These are phyloP conservation scores for Taenioides sp. DNA, from an alignment of 2,797 vertebrate species.

Conservation along the genomic window DNA sequence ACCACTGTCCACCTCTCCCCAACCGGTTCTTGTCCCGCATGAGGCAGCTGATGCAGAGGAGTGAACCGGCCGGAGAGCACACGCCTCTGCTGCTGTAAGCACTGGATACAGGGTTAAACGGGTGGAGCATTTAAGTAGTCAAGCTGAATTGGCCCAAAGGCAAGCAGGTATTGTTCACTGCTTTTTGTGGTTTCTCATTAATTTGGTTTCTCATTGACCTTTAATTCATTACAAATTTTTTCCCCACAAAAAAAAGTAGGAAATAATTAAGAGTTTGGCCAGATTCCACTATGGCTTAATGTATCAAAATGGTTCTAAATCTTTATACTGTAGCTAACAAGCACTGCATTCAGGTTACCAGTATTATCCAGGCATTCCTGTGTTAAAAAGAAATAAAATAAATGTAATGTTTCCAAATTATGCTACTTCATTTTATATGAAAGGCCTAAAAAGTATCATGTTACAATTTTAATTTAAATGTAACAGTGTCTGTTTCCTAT, in stretches of 20 bases:
- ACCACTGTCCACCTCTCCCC: constrained; percentile 86
- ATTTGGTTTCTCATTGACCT: neutral
- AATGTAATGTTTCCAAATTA: neutral
- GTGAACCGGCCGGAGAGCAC: constrained; percentile 83
- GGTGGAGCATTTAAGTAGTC: neutral
- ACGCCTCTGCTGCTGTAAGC: constrained; percentile 87
- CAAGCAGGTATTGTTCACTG: neutral
- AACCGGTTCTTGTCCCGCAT: constrained; percentile 77
- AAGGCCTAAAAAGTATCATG: neutral
- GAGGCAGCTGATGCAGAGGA: constrained; percentile 73
- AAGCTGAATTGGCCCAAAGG: neutral
- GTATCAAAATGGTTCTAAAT: neutral
- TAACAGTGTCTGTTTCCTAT: neutral
- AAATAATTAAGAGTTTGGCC: too few relatives aligned
- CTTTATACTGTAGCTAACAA: neutral
- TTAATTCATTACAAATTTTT: too few relatives aligned
- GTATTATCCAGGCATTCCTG: neutral
- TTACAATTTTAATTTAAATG: neutral
- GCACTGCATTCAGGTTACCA: neutral
- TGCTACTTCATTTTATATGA: neutral
- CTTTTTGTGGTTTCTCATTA: too few relatives aligned
- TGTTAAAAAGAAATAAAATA: neutral
- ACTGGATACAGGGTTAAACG: neutral
- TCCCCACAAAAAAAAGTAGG: too few relatives aligned
- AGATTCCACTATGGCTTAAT: too few relatives aligned